Conservation (phyloP, 1,140 invertebrate genomes). For the Galleria mellonella region DNA sequence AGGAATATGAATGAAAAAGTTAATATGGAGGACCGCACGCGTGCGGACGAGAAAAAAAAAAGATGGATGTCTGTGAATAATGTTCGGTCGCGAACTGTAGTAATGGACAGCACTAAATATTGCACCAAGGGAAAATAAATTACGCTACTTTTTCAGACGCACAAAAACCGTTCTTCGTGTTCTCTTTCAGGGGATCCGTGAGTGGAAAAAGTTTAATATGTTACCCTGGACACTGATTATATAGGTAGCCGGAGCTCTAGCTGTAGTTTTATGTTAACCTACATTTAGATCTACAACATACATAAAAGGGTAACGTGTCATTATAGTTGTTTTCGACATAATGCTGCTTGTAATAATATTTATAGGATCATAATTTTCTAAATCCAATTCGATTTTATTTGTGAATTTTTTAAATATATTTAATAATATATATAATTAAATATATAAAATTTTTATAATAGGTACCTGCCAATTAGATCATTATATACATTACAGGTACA, state of each 20-base stretch:
- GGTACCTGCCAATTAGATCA: no score
- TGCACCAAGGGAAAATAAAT: conserved; percentile 71
- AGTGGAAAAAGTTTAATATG: conserved; percentile 64
- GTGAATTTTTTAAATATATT: no score
- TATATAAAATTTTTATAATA: no score
- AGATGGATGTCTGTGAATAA: conserved; percentile 67
- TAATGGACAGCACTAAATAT: conserved; percentile 73
- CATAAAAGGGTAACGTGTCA: no score
- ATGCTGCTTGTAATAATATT: no score
- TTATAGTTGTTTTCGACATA: no score
- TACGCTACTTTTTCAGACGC: conserved; percentile 65
- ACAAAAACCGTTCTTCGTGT: conserved; percentile 65
- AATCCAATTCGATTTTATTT: no score
- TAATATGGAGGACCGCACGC: conserved; percentile 56
- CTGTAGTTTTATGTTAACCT: no score
- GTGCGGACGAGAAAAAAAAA: conserved; percentile 48
- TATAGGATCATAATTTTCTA: no score
- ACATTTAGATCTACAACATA: no score
- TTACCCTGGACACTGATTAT: conserved; percentile 20
- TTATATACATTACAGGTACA: no score
- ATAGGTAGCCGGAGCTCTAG: conserved; percentile 1
- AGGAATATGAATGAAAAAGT: conserved; percentile 58
- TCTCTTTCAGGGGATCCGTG: conserved; percentile 47
- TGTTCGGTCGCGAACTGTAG: conserved; percentile 69
- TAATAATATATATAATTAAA: no score